Evolutionary conservation across 2,797 vertebrate genomes (phyloP), one percentile per base, ranked within the genome.

Genomic region (Onychomys torridus): DNA sequence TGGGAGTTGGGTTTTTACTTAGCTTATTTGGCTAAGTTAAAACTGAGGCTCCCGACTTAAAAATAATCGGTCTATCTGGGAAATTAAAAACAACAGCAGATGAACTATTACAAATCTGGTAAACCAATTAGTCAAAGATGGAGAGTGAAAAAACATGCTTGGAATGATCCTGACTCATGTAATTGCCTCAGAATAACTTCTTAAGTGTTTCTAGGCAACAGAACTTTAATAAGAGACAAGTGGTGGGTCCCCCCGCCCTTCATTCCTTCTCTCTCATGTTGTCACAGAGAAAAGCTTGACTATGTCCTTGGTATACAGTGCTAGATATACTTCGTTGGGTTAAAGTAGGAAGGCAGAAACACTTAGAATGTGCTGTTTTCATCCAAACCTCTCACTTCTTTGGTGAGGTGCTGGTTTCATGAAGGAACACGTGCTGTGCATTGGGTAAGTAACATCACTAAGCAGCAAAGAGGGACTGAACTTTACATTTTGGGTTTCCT

Each of bases 191-290:
- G 89, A 94, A 95, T 92, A 92, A 88, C 89, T 95, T 97, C 89
- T 94, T 93, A 55, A 92, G 78, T 91, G 97, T 98, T 94, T 95
- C 97, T 73, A 97, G 81, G 95, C 96, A 97, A 96, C 96, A 85
- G 97, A 14, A 96, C 96, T 85, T 96, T 90, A 94, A 92, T 94
- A 95, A 96, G 88, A 94, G 96, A 92, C 90, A 94, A 97, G 71
- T 76, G 89, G 40, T 84, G 67, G 61, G 9, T 3, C 23, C 59
- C 23, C 37, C n/a, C 32, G n/a, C 5, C 27, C 13, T n/a, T 14
- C n/a, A n/a, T 52, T 34, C 57, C 34, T 13, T 83, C 96, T 21
- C 19, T 92, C 63, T 87, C 25, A 23, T 16, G 14, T 84, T 78
- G 75, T 95, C 61, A 49, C 81, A 85, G 57, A 71, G 34, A 95